Evolutionary conservation across 2,888 invertebrate species (phyloP).

Genomic region (Lochmaea capreae): DNA sequence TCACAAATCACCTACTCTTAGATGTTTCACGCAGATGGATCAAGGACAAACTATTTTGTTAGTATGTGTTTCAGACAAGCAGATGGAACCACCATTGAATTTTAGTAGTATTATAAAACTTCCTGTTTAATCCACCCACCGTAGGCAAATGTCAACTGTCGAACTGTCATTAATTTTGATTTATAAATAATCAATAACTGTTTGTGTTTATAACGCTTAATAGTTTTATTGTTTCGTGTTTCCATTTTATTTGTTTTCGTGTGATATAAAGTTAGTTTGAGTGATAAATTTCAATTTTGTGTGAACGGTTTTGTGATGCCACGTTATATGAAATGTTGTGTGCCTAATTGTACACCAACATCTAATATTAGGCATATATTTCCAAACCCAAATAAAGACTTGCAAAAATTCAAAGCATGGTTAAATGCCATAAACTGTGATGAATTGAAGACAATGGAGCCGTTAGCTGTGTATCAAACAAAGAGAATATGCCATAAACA

Average conservation of each 20-base stretch:
- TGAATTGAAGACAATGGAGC: conserved; percentile 1
- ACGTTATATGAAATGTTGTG: too few species aligned
- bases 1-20: background rate
- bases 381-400: too few species aligned
- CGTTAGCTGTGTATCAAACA: conserved; percentile 4
- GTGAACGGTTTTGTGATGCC: too few species aligned
- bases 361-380: too few species aligned
- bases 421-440: background rate
- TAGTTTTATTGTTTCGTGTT: background rate
- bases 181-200: too few species aligned
- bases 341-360: too few species aligned
- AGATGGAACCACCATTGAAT: too few species aligned
- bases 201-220: background rate
- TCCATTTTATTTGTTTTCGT: background rate
- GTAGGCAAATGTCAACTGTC: background rate
- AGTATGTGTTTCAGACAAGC: background rate
- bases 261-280: background rate
- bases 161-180: background rate
- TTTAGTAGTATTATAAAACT: too few species aligned
- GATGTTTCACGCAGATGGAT: background rate
- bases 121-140: too few species aligned
- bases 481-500: conserved; percentile 4
- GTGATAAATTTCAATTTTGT: background rate
- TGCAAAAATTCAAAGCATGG: too few species aligned
- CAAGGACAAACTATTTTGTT: background rate